phyloP scores from a whole-genome alignment of 2,113 vertebrate genomes.

The Haliaeetus leucogaster region DNA sequence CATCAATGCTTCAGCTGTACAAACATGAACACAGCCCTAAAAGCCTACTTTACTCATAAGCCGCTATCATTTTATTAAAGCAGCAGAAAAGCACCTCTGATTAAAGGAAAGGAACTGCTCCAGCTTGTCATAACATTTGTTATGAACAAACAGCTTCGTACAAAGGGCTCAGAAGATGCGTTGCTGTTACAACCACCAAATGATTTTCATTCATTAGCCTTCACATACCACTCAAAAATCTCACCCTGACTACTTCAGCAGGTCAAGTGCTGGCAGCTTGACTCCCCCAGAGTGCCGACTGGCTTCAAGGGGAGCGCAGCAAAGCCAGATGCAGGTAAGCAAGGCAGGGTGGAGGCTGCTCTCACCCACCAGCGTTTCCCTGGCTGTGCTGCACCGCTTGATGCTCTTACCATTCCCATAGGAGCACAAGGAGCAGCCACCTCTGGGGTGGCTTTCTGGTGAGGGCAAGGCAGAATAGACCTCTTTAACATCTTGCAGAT shows the following conservation, averaged over 20 bases:
- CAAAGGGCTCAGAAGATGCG: not conserved
- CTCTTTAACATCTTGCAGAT: not conserved
- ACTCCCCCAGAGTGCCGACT: not conserved
- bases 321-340: not conserved
- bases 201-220: slow-evolving; percentile 22
- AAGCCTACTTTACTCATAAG: slow-evolving; percentile 13
- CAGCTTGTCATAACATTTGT: slow-evolving; percentile 41
- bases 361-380: not conserved
- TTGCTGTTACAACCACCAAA: not conserved
- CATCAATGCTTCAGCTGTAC: not conserved
- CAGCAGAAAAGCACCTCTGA: slow-evolving; percentile 3
- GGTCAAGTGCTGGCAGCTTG: not conserved
- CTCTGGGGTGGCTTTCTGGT: not conserved
- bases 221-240: not conserved
- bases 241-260: not conserved
- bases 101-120: slow-evolving; percentile 36
- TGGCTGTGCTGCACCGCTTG: not conserved
- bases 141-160: slow-evolving; percentile 30
- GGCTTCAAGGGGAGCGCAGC: not conserved
- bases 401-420: not conserved
- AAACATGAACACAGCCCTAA: not conserved
- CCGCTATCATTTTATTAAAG: slow-evolving; percentile 16
- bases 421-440: not conserved
- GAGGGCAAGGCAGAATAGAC: not conserved
- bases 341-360: not conserved